Conservation (phyloP, 2,113 vertebrate species). For the Mesembrinibis cayennensis region DNA sequence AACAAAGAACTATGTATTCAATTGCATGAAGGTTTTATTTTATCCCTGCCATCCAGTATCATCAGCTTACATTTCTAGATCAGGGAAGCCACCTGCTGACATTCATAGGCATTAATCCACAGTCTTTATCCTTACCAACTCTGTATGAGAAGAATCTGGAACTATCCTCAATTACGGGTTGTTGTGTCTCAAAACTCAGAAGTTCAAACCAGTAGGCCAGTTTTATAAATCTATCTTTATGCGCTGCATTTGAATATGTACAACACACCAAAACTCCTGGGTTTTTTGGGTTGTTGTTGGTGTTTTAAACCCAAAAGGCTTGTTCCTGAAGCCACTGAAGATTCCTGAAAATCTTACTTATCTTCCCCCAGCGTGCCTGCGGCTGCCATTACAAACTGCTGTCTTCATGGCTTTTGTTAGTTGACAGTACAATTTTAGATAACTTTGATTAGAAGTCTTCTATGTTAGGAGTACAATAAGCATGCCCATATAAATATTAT, state of each 20-base stretch:
- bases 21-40: not conserved
- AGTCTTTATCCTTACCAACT: not conserved
- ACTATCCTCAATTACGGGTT: not conserved
- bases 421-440: not conserved
- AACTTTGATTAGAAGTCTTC: not conserved
- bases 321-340: not conserved
- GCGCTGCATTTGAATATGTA: not conserved
- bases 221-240: not conserved
- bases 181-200: not conserved
- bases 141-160: not conserved
- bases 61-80: not conserved
- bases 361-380: not conserved
- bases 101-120: not conserved
- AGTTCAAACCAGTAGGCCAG: not conserved
- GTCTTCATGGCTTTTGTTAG: not conserved
- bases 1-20: not conserved
- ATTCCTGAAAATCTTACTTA: not conserved
- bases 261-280: not conserved
- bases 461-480: not conserved
- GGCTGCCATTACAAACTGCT: not conserved
- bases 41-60: not conserved
- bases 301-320: not conserved
- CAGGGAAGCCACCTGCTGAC: constrained; percentile 37
- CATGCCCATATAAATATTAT: not conserved
- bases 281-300: rapidly evolving